phyloP scores from a whole-genome alignment of 2,797 vertebrate genomes.

The Emydoidea blandingii region DNA sequence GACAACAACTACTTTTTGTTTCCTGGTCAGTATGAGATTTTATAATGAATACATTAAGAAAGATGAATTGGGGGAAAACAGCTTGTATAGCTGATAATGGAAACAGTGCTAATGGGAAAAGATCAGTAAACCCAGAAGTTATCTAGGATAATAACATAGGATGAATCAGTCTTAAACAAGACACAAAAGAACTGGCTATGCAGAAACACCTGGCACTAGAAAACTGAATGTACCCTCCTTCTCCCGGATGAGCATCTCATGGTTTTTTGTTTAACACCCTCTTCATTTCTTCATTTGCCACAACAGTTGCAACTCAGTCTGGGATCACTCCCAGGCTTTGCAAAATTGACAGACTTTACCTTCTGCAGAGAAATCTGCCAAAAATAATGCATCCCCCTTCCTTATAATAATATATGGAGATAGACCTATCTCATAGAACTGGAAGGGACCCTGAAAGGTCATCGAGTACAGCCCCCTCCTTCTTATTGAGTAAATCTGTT shows the following conservation, averaged over 20 bases:
- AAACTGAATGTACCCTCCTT: background rate
- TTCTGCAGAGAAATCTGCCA: background rate
- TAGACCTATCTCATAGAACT: too few species aligned
- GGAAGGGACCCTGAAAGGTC: too few species aligned
- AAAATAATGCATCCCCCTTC: constrained; percentile 29
- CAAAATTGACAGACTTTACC: background rate
- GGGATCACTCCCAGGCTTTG: background rate
- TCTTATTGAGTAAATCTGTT: background rate
- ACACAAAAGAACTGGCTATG: background rate
- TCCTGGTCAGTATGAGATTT: background rate
- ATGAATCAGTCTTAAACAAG: background rate
- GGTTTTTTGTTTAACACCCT: background rate
- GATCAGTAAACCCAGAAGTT: background rate
- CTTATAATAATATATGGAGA: background rate
- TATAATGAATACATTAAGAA: background rate
- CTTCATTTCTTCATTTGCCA: background rate
- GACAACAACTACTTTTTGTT: too few species aligned
- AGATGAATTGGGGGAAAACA: background rate
- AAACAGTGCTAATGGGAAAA: background rate
- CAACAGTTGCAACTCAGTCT: background rate
- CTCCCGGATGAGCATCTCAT: fast-evolving
- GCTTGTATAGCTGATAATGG: background rate
- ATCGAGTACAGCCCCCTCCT: too few species aligned
- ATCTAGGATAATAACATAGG: background rate
- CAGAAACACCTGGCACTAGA: background rate